Conservation (phyloP, 2,888 invertebrate species). For the Pandemis heparana region DNA sequence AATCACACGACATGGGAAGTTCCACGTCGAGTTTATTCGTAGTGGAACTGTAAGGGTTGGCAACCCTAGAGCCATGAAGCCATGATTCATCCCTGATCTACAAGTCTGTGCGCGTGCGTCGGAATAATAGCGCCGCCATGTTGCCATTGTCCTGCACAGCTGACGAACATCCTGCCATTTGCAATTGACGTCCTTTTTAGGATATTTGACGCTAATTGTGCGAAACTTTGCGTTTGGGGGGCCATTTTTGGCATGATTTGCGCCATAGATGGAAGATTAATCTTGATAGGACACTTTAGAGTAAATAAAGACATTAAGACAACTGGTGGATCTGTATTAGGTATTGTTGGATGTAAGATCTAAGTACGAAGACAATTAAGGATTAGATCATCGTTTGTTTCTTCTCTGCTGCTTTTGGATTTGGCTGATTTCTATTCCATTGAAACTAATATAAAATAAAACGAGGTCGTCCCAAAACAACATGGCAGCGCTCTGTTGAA, state of each 20-base stretch:
- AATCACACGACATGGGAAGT: too few relatives aligned
- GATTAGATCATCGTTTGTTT: neutral
- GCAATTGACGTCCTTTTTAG: conserved; percentile 51
- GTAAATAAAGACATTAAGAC: neutral
- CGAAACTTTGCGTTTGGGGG: conserved; percentile 17
- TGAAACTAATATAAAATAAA: too few relatives aligned
- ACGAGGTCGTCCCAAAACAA: too few relatives aligned
- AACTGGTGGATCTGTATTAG: neutral
- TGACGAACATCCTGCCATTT: conserved; percentile 65
- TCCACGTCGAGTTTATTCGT: too few relatives aligned
- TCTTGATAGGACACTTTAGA: neutral
- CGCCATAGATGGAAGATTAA: conserved; percentile 4
- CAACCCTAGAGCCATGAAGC: neutral
- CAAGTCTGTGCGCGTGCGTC: conserved; percentile 67
- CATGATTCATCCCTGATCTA: conserved; percentile 67
- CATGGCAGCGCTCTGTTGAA: too few relatives aligned
- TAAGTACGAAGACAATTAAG: neutral
- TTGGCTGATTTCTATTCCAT: too few relatives aligned
- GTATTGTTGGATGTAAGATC: conserved; percentile 19
- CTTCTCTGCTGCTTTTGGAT: too few relatives aligned
- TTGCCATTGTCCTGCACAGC: conserved; percentile 64
- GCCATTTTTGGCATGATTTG: conserved; percentile 27
- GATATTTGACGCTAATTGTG: conserved; percentile 50
- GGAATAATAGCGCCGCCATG: conserved; percentile 55
- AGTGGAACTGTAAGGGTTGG: too few relatives aligned